Evolutionary conservation across 2,888 invertebrate genomes (phyloP), one percentile per base, ranked within the genome.

Genomic region (Conomelus anceps): DNA sequence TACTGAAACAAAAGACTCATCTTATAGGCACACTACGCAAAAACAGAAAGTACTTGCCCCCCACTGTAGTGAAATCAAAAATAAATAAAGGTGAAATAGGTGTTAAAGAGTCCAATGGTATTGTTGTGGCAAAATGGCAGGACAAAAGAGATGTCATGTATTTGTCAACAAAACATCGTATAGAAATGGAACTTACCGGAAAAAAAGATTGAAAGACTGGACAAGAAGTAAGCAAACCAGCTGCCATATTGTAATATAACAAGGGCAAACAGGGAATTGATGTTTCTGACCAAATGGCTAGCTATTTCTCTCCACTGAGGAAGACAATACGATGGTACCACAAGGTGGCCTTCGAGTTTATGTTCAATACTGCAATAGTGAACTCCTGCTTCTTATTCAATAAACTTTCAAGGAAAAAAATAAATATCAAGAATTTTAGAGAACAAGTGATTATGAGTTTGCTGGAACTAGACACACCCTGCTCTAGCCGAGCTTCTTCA

Each of bases 251-350:
- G 41, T 91, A 91, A 22, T 92, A 92, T 90, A 92, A 92, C 89
- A 92, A 91, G 91, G 92, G 92, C 63, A 92, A 92, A 90, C 90
- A 91, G 89, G 92, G 92, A 41, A 92, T 92, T 87, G 92, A 92
- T 90, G 90, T 92, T 26, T 92, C 92, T 22, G 92, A 92, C 90
- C 92, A 92, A 90, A 91, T 92, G 92, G 91, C 90, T 84, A 92
- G 92, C 34, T 92, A 92, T 23, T n/a, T n/a, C n/a, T 84, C 88
- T 22, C 23, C 23, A 17, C 26, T 88, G n/a, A n/a, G n/a, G n/a
- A n/a, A 89, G 90, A 90, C 89, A 17, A 34, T 91, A n/a, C 90
- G 90, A 34, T 91, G 91, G 91, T 91, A 91, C 41, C 84, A 90
- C 85, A 91, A 91, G 89, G 63, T 91, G 41, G n/a, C n/a, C n/a